Evolutionary conservation across 2,888 invertebrate species (phyloP), one percentile per base, ranked within the genome.

Genomic region (Torymus tubicola): DNA sequence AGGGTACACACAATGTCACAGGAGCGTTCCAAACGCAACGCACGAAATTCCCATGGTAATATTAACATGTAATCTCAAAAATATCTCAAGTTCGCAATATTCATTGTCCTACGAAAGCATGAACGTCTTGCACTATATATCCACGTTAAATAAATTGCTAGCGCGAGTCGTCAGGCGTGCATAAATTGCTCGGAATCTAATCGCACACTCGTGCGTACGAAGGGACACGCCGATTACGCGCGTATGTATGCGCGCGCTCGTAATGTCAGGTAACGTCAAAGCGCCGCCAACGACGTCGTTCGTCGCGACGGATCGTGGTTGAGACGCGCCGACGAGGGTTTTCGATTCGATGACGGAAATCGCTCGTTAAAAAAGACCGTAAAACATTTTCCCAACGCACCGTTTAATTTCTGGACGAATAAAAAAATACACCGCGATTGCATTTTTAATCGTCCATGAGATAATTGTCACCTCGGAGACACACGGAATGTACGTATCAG

Each of bases 251-350:
- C n/a, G n/a, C 58, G 52, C 61, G 11, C 50, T n/a, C 55, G 31
- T 67, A 75, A 57, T 75, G 24, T 5, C 58, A 52, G 21, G 67
- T 75, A 67, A 67, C 75, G 65, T 65, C 57, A 74, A 58, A 74
- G 21, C 52, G 42, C 14, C 50, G 42, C 42, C 42, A 42, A 42
- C 42, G 8, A 8, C 42, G 42, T 42, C 31, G 31, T 31, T 31
- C 42, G 42, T 42, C 42, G 42, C 42, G 16, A 50, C 14, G 70
- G 50, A 60, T 58, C 58, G 57, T 16, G 50, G 16, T 60, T 8
- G 5, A 11, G 24, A 2, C 24, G 52, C 52, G 52, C 12, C 16
- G 50, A 61, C 71, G 61, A 16, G 50, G 42, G 16, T 13, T 42
- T 60, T 70, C 50, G 12, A 16, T 16, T 31, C 57, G n/a, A 10